These are phyloP conservation scores for Neosilurus mollespiculum DNA, from an alignment of 2,797 vertebrate species.

Conservation along the genomic window DNA sequence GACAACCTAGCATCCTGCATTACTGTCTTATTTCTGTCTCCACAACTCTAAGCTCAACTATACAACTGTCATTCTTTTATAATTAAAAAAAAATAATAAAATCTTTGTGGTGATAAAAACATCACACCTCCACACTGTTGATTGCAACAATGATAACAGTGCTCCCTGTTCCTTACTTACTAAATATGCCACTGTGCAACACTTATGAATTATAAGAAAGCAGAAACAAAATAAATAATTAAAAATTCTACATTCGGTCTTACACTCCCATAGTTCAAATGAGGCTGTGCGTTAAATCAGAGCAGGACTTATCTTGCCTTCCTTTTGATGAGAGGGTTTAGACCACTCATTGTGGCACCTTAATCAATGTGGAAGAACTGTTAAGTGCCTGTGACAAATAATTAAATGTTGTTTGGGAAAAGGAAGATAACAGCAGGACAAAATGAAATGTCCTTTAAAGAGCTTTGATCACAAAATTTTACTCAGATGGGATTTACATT, in stretches of 20 bases:
- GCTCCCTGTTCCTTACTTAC: not conserved
- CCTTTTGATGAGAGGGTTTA: not conserved
- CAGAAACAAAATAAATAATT: not conserved
- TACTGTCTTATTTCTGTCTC: not conserved
- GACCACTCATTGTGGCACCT: not conserved
- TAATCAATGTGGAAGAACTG: not conserved
- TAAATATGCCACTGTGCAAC: not conserved
- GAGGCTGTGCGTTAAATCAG: not conserved
- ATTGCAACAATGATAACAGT: not conserved
- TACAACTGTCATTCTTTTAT: not conserved
- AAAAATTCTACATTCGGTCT: not conserved
- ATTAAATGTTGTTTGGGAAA: constrained; percentile 13
- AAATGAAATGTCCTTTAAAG: constrained; percentile 16
- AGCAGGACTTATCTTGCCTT: not conserved
- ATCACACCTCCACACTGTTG: not conserved
- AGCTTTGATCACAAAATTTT: constrained; percentile 22
- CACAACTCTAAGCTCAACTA: not conserved
- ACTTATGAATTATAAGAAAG: not conserved
- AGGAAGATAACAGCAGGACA: constrained; percentile 7
- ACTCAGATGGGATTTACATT: constrained; percentile 17
- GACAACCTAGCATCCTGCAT: not conserved
- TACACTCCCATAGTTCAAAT: constrained; percentile 1
- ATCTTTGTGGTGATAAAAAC: not conserved
- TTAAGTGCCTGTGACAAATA: constrained; percentile 6
- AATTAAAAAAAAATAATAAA: too few species aligned